These are phyloP conservation scores for Lepilemur ruficaudatus DNA, from an alignment of 2,797 vertebrate species.

Conservation along the genomic window DNA sequence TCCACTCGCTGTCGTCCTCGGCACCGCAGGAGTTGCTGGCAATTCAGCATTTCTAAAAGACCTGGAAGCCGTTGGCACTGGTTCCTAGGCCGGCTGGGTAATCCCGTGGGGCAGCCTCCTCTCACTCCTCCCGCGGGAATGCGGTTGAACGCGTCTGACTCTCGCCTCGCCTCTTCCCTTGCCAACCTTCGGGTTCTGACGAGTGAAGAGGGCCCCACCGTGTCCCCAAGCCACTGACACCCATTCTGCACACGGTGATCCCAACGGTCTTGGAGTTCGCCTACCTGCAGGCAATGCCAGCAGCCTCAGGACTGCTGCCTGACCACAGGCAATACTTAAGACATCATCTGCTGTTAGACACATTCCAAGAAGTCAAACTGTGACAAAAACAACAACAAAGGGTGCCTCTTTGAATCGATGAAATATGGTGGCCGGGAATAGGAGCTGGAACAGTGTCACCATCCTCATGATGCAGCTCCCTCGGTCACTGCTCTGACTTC, in stretches of 20 bases:
- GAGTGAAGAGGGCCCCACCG: neutral
- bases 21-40: neutral
- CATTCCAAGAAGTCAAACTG: neutral
- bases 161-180: neutral
- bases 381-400: neutral
- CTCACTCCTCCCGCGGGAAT: neutral
- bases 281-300: neutral
- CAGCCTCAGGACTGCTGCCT: neutral
- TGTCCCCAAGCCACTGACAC: neutral
- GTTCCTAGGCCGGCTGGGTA: neutral
- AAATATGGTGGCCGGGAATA: neutral
- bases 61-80: neutral
- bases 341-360: neutral
- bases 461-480: neutral
- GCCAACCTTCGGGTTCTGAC: neutral
- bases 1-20: neutral
- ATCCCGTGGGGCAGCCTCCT: neutral
- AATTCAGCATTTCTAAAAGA: neutral
- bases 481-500: neutral
- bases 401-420: neutral
- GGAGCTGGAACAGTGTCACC: neutral
- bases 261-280: neutral
- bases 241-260: neutral
- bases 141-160: neutral
- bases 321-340: neutral